A percentile compares a stretch with the other conserved stretches of the same genome.
These are phyloP conservation scores for Cecropterus lyciades DNA, from an alignment of 1,140 invertebrate genomes.

Conservation along the genomic window DNA sequence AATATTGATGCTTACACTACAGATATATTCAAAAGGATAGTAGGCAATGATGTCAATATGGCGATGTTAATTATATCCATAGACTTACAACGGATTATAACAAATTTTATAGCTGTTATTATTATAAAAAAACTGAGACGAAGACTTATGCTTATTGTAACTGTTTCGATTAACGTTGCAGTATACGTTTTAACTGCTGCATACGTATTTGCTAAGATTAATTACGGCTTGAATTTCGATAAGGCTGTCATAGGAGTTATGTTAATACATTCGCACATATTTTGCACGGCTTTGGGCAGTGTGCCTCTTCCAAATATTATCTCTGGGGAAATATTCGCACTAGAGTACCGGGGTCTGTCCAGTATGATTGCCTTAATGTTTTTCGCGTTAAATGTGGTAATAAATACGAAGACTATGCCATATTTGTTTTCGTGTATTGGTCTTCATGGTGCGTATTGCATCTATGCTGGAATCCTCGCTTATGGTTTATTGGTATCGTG, in stretches of 20 bases:
- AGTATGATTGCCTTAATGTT: slow-evolving; percentile 44
- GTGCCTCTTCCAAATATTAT: slow-evolving; percentile 49
- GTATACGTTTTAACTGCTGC: slow-evolving; percentile 43
- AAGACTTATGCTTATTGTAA: slow-evolving; percentile 53
- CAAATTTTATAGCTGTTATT: slow-evolving; percentile 55
- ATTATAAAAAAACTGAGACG: slow-evolving; percentile 61
- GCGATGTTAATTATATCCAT: slow-evolving; percentile 86
- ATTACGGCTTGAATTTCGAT: not conserved
- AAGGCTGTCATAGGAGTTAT: slow-evolving; percentile 12
- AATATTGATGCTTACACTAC: slow-evolving; percentile 88
- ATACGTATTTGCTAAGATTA: slow-evolving; percentile 20
- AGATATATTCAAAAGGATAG: slow-evolving; percentile 80
- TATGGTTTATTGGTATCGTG: slow-evolving; percentile 51
- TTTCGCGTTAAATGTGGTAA: slow-evolving; percentile 43
- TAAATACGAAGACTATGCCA: slow-evolving; percentile 50
- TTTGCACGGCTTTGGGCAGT: slow-evolving; percentile 45
- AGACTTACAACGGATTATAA: slow-evolving; percentile 83
- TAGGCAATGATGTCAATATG: slow-evolving; percentile 80
- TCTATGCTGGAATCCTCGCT: slow-evolving; percentile 49
- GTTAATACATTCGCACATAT: slow-evolving; percentile 41
- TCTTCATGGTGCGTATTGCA: slow-evolving; percentile 53
- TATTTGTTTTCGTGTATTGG: slow-evolving; percentile 44
- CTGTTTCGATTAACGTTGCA: slow-evolving; percentile 1
- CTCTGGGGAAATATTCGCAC: slow-evolving; percentile 54
- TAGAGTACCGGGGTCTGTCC: slow-evolving; percentile 52